A percentile compares a stretch with the other conserved stretches of the same genome.
Evolutionary conservation across 2,888 invertebrate species (phyloP).

Genomic region (Miltochrista miniata): DNA sequence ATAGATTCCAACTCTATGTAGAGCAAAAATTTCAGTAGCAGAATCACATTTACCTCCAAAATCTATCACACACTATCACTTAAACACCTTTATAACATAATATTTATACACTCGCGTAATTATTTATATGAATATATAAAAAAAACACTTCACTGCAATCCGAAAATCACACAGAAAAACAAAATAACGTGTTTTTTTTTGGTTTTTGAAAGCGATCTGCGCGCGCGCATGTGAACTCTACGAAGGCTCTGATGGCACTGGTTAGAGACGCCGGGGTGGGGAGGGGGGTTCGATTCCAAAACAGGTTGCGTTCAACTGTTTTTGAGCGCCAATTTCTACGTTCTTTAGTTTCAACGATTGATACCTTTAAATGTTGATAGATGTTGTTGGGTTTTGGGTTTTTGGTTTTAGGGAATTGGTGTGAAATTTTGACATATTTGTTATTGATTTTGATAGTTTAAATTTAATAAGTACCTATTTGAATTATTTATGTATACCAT

Average conservation of each 20-base stretch:
- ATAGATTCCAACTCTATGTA: slow-evolving; percentile 2
- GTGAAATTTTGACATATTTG: too few relatives aligned
- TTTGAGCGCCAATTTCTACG: slow-evolving; percentile 75
- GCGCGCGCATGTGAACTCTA: slow-evolving; percentile 55
- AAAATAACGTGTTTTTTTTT: slow-evolving; percentile 48
- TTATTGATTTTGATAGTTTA: too few relatives aligned
- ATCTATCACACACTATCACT: slow-evolving; percentile 69
- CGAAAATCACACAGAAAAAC: slow-evolving; percentile 48
- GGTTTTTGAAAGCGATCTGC: slow-evolving; percentile 32
- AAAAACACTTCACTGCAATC: slow-evolving; percentile 76
- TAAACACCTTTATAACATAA: slow-evolving; percentile 47
- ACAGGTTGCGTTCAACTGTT: slow-evolving; percentile 76
- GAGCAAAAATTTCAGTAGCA: not conserved
- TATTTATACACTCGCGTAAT: slow-evolving; percentile 19
- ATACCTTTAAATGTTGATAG: slow-evolving; percentile 68
- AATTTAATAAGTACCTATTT: too few relatives aligned
- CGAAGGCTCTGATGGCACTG: slow-evolving; percentile 66
- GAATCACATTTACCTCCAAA: slow-evolving; percentile 67
- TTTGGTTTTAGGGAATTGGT: not conserved
- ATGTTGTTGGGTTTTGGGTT: slow-evolving; percentile 28
- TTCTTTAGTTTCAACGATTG: slow-evolving; percentile 57
- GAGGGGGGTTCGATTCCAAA: slow-evolving; percentile 53
- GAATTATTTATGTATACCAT: too few relatives aligned
- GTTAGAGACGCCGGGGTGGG: slow-evolving; percentile 38
- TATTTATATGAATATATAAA: slow-evolving; percentile 17